phyloP scores from a whole-genome alignment of 2,888 invertebrate species.

The Linnaemya vulpina region DNA sequence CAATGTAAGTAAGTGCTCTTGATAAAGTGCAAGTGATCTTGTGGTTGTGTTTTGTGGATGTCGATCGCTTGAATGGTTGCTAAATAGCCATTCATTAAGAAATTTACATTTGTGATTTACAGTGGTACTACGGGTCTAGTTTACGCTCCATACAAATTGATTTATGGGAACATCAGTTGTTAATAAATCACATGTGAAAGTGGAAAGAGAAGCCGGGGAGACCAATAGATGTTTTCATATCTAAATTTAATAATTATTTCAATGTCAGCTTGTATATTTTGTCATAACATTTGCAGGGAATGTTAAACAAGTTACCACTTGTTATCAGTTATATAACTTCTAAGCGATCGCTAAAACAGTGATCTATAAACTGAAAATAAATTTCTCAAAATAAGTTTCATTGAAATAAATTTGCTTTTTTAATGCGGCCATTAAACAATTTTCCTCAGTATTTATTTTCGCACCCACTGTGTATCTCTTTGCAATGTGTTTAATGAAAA shows the following conservation, averaged over 20 bases:
- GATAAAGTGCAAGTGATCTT: constrained; percentile 28
- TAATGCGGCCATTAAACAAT: too few relatives aligned
- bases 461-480: neutral
- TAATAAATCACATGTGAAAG: too few relatives aligned
- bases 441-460: neutral
- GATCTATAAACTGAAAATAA: neutral
- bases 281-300: too few relatives aligned
- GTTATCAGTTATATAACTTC: too few relatives aligned
- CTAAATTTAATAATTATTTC: too few relatives aligned
- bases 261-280: too few relatives aligned
- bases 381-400: too few relatives aligned
- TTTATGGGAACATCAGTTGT: neutral
- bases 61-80: neutral
- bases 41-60: constrained; percentile 3
- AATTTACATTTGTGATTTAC: constrained; percentile 4
- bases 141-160: neutral
- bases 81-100: constrained; percentile 32
- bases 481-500: neutral
- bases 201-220: too few relatives aligned
- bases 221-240: too few relatives aligned
- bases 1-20: neutral
- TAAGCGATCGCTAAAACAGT: too few relatives aligned
- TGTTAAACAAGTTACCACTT: too few relatives aligned
- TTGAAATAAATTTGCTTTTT: too few relatives aligned
- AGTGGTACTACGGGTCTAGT: neutral